Evolutionary conservation across 1,140 invertebrate genomes (phyloP), one percentile per base, ranked within the genome.

Genomic region (Pseudomyrmex sp.): DNA sequence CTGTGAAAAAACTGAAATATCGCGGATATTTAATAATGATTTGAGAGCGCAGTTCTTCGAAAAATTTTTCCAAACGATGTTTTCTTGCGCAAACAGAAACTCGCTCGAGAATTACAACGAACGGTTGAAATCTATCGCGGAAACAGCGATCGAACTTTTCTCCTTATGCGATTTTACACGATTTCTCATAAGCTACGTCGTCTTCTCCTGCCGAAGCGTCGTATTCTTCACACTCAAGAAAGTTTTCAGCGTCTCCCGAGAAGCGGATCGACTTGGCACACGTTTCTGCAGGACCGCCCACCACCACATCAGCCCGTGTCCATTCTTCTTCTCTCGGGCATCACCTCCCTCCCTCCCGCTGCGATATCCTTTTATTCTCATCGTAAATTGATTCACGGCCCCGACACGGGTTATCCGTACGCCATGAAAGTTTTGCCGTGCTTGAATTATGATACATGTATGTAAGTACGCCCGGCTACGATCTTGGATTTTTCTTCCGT

Each of bases 311-410:
- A 68, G 10, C 50, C 52, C 52, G 56, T 72, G 76, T 80, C 66
- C 56, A 59, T 61, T 77, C 70, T 56, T 52, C 56, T 73, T 68
- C 10, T 46, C 59, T n/a, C 63, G 46, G 23, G 35, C 18, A 52
- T 10, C 20, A 2, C 35, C 54, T 48, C 50, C 44, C 23, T 35
- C 35, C 48, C 48, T 50, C 59, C 61, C 83, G 61, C 2, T n/a
- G 61, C 82, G 69, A 61, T 75, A 88, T 83, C 84, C 76, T 83
- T 85, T 88, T 89, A 83, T 85, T 88, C 82, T 85, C 74, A 65
- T 88, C 79, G 66, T 85, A 88, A 88, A 88, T 88, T 83, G 87
- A 88, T 87, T 87, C 77, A 85, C 83, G 62, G 54, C 26, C 48
- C 74, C 63, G 52, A 62, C 73, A 48, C 26, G 50, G 56, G 48